phyloP scores from a whole-genome alignment of 2,797 vertebrate genomes.

The Lates japonicus region DNA sequence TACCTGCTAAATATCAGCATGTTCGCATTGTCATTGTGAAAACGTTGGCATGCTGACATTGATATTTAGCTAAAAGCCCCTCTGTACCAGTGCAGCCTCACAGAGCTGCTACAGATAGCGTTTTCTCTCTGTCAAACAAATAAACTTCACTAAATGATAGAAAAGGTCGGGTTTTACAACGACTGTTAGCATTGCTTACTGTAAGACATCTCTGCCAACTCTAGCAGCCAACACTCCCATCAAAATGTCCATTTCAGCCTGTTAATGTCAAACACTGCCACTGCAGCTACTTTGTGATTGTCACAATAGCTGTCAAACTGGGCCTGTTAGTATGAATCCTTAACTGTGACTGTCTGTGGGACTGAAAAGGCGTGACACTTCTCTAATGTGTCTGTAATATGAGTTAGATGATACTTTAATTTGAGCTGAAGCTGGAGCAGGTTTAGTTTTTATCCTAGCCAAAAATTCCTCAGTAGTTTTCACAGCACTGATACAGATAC shows the following conservation, averaged over 20 bases:
- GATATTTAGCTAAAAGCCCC: neutral
- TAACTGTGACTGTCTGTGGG: neutral
- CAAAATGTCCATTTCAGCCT: neutral
- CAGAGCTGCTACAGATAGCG: neutral
- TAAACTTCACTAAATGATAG: neutral
- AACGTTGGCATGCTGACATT: neutral
- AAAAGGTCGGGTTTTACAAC: neutral
- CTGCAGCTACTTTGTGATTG: neutral
- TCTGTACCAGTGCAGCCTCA: neutral
- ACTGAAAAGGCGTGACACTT: neutral
- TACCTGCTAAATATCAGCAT: neutral
- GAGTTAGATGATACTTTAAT: conserved; percentile 28
- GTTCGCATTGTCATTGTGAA: neutral
- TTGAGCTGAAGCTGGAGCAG: conserved; percentile 32
- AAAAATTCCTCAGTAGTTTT: conserved; percentile 37
- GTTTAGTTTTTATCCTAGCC: conserved; percentile 18
- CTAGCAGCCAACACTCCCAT: neutral
- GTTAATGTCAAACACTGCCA: neutral
- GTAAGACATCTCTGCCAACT: neutral
- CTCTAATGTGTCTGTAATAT: neutral
- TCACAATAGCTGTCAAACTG: neutral
- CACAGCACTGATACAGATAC: conserved; percentile 29
- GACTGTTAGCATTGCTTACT: neutral
- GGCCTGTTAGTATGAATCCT: neutral
- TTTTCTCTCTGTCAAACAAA: neutral